Evolutionary conservation across 2,113 vertebrate genomes (phyloP), one percentile per base, ranked within the genome.

Genomic region (Bujurquina vittata): DNA sequence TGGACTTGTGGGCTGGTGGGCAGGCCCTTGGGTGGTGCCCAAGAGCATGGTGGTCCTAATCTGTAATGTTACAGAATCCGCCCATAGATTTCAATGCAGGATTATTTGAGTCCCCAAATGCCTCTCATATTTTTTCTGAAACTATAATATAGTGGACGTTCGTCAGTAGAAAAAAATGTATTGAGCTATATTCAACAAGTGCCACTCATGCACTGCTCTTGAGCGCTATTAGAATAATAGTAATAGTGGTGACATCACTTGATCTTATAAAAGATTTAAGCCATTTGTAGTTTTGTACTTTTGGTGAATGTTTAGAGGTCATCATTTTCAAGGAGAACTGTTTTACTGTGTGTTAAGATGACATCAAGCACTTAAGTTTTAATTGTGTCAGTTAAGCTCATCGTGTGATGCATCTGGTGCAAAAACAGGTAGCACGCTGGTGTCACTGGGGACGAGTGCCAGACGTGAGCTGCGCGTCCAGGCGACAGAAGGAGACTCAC

Each of bases 401-500:
- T 12, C 40, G 46, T 43, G 31, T 78, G 26, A n/a, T 20, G 7
- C 18, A 75, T 80, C 29, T 20, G 52, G 54, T 80, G 83, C 43
- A n/a, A 6, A 82, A 81, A 26, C 60, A 79, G n/a, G 75, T 33
- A 35, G 49, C 65, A 55, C 40, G 55, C 40, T 75, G 40, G 5
- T 60, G 20, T 46, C 55, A 78, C 74, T n/a, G 43, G 31, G 12
- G 57, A 84, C 3, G 1, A n/a, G 40, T 43, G 49, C 57, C 40
- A 55, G 23, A 75, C 58, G 0, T 56, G 31, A 79, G 35, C 52
- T 20, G 61, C 6, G 60, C 4, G 49, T 69, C 0, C 23, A 57
- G 54, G 29, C 12, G 4, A 31, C 79, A 86, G 67, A 10, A 33
- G 7, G 43, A 56, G 65, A 81, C 62, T 87, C 63, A 33, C 49